Percentiles rank a stretch among this genome's conserved stretches.
Conservation (phyloP, 2,888 invertebrate genomes). For the Coleophora flavipennella region DNA sequence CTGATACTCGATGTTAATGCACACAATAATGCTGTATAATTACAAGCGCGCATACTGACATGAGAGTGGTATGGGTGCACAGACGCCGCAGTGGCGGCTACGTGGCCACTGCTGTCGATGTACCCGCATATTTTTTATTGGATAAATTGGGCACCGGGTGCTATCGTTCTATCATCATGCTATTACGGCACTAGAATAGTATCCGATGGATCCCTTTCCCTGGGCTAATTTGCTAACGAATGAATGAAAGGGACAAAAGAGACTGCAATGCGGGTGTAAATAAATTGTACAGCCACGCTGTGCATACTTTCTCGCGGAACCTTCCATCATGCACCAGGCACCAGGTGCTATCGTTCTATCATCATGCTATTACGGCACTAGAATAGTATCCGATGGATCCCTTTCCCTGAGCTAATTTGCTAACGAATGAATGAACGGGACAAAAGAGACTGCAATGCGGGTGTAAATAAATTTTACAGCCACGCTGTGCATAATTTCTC, state of each 20-base stretch:
- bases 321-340: too few species aligned
- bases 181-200: conserved; percentile 4
- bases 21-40: conserved; percentile 53
- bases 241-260: not conserved
- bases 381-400: not conserved
- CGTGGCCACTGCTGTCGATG: conserved; percentile 11
- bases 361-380: conserved; percentile 15
- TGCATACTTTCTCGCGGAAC: too few species aligned
- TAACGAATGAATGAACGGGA: not conserved
- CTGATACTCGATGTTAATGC: conserved; percentile 34
- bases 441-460: conserved; percentile 1
- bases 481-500: too few species aligned
- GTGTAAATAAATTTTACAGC: too few species aligned
- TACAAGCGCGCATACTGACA: conserved; percentile 24
- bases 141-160: conserved; percentile 48
- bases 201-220: not conserved
- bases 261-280: conserved; percentile 1
- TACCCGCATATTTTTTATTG: conserved; percentile 67
- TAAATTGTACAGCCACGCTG: too few species aligned
- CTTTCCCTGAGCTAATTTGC: not conserved
- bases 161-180: conserved; percentile 37
- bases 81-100: conserved; percentile 30
- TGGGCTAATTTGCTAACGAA: not conserved
- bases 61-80: conserved; percentile 32
- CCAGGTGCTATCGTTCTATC: conserved; percentile 41